phyloP scores from a whole-genome alignment of 2,113 vertebrate genomes.

The Xiphophorus hellerii region DNA sequence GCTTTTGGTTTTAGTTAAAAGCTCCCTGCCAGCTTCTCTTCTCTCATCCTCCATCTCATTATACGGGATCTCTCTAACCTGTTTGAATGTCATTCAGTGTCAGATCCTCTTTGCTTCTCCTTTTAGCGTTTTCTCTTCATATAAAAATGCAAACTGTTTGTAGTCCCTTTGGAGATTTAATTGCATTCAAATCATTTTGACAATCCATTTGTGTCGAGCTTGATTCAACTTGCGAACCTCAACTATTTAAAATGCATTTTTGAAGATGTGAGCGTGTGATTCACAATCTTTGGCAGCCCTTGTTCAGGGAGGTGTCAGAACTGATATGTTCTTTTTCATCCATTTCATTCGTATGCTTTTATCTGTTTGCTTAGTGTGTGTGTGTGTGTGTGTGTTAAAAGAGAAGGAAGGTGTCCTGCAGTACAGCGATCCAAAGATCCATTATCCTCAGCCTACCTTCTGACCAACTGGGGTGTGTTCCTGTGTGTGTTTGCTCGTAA shows the following conservation, averaged over 20 bases:
- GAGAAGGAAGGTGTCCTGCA: conserved; percentile 35
- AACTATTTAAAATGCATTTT: conserved; percentile 41
- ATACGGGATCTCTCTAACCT: conserved; percentile 3
- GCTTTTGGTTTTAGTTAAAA: conserved; percentile 41
- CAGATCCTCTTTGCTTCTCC: conserved; percentile 17
- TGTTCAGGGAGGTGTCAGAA: conserved; percentile 42
- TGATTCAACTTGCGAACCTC: conserved; percentile 47
- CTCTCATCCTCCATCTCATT: conserved; percentile 33
- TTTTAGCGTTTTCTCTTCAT: conserved; percentile 17
- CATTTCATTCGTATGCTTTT: conserved; percentile 44
- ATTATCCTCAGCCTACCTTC: conserved; percentile 41
- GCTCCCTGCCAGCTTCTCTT: conserved; percentile 5
- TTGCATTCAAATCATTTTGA: conserved; percentile 50
- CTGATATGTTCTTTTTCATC: conserved; percentile 48
- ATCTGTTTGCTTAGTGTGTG: conserved; percentile 34
- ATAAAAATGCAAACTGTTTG: conserved; percentile 2
- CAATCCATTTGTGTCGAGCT: conserved; percentile 52
- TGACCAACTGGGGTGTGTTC: conserved; percentile 41
- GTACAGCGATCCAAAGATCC: conserved; percentile 45
- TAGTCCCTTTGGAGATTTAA: conserved; percentile 51
- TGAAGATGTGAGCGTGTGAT: conserved; percentile 19
- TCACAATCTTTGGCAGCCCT: conserved; percentile 28
- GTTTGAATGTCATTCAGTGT: conserved; percentile 49
- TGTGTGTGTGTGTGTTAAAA: conserved; percentile 19
- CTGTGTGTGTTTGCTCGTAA: conserved; percentile 19